Evolutionary conservation across 2,888 invertebrate genomes (phyloP).

Genomic region (Trichogramma dendrolimi): DNA sequence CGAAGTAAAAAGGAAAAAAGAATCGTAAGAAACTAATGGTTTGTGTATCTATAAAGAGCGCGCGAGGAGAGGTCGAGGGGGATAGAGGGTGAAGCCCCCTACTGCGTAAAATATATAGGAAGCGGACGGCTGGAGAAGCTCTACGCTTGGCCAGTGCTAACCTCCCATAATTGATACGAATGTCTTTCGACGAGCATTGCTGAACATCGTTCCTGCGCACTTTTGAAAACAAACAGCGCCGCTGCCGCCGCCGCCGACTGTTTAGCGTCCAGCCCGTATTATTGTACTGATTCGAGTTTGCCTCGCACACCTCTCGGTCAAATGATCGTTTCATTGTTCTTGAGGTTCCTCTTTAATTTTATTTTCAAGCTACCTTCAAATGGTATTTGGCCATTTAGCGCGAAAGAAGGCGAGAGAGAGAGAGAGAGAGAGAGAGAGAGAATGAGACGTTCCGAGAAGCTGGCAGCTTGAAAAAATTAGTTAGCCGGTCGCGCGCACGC

Average conservation of each 20-base stretch:
- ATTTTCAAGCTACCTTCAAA: too few relatives aligned
- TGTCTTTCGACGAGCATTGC: conserved; percentile 45
- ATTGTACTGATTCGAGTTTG: too few relatives aligned
- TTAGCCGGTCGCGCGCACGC: conserved; percentile 42
- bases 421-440: conserved; percentile 15
- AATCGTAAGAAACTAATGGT: background rate
- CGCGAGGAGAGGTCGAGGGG: background rate
- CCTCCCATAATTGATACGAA: conserved; percentile 51
- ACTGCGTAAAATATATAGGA: conserved; percentile 51
- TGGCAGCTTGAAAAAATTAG: conserved; percentile 41
- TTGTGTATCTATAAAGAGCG: too few relatives aligned
- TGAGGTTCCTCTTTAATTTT: too few relatives aligned
- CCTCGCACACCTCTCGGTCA: too few relatives aligned
- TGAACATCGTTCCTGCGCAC: conserved; percentile 38
- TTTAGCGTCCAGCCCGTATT: too few relatives aligned
- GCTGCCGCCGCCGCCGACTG: background rate
- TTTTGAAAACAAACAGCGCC: conserved; percentile 18
- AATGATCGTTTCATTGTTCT: too few relatives aligned
- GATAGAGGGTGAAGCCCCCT: conserved; percentile 38
- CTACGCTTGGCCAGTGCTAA: conserved; percentile 38
- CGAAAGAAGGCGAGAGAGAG: conserved; percentile 8
- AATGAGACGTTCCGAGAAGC: conserved; percentile 20
- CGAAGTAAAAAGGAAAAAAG: background rate
- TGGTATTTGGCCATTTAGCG: background rate
- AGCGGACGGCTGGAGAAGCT: conserved; percentile 43